phyloP scores from a whole-genome alignment of 2,113 vertebrate species.

The Nycticorax nycticorax region DNA sequence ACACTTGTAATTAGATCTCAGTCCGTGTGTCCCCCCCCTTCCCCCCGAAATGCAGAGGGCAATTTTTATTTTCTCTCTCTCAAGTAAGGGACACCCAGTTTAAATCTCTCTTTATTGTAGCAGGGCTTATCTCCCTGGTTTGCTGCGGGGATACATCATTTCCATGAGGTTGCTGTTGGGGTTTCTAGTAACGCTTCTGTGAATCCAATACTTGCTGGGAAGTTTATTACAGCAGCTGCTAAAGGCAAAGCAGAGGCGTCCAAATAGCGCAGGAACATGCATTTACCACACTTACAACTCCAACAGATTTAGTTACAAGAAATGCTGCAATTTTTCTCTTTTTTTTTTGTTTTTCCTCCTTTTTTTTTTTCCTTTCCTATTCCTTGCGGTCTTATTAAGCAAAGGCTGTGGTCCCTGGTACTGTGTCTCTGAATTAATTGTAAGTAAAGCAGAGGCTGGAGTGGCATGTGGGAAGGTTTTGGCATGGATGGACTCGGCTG shows the following conservation, averaged over 20 bases:
- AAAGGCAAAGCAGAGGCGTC: neutral
- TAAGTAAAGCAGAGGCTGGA: constrained; percentile 19
- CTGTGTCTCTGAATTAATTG: neutral
- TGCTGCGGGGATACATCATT: neutral
- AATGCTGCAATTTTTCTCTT: neutral
- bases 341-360: neutral
- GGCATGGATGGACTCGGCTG: neutral
- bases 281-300: constrained; percentile 2
- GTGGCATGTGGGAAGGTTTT: neutral
- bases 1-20: constrained; percentile 68
- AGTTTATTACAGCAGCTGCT: constrained; percentile 48
- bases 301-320: constrained; percentile 20
- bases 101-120: neutral
- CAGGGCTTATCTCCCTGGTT: constrained; percentile 12
- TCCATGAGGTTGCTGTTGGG: neutral
- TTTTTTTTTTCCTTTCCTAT: neutral
- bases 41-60: neutral
- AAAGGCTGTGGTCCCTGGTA: neutral
- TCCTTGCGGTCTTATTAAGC: neutral
- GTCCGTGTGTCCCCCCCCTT: neutral
- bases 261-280: neutral
- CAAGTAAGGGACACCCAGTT: neutral
- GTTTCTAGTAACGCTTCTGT: constrained; percentile 26
- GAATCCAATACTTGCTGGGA: constrained; percentile 29
- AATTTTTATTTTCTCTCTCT: constrained; percentile 41